These are phyloP conservation scores for Toxostoma redivivum DNA, from an alignment of 2,113 vertebrate genomes.

Conservation along the genomic window DNA sequence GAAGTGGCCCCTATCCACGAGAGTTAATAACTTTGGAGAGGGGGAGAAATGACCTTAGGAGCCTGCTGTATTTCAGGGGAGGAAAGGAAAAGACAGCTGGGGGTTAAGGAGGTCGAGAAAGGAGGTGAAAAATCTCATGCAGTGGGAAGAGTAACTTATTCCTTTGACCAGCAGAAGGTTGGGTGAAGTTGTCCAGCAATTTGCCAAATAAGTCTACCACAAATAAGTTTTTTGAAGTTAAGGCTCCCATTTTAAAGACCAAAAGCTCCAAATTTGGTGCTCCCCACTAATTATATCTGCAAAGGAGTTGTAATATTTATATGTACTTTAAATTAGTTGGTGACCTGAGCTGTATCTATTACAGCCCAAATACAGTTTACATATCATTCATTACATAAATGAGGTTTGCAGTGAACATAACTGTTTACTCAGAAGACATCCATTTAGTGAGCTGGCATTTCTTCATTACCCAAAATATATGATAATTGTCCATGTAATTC, in stretches of 20 bases:
- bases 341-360: constrained; percentile 8
- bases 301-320: neutral
- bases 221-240: neutral
- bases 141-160: neutral
- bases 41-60: neutral
- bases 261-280: neutral
- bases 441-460: constrained; percentile 61
- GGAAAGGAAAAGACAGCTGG: neutral
- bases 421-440: constrained; percentile 62
- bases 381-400: constrained; percentile 44
- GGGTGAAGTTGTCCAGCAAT: neutral
- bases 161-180: neutral
- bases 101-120: neutral
- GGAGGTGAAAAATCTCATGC: neutral
- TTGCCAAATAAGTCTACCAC: neutral
- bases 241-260: neutral
- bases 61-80: neutral
- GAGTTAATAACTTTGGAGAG: neutral
- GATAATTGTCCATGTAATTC: constrained; percentile 59
- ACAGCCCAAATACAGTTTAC: constrained; percentile 24
- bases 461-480: constrained; percentile 63
- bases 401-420: constrained; percentile 20
- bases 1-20: neutral
- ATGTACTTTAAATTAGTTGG: constrained; percentile 18
- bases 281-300: neutral